Evolutionary conservation across 2,888 invertebrate species (phyloP).

Genomic region (Maniola hyperantus): DNA sequence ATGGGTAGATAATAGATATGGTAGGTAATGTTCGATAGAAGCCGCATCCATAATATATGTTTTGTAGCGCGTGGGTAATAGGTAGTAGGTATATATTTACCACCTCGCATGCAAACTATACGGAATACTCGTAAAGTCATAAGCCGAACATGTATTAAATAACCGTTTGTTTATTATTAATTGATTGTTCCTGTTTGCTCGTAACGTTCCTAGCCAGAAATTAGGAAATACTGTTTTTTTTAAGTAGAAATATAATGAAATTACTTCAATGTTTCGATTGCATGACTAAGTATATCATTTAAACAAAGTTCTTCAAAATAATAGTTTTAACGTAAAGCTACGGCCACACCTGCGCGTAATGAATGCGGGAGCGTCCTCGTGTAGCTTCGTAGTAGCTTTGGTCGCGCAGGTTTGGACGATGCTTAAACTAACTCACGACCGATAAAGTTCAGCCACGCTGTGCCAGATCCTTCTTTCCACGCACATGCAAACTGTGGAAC

Average conservation of each 20-base stretch:
- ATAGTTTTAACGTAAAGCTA: too few relatives aligned
- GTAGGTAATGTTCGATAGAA: not conserved
- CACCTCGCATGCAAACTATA: constrained; percentile 43
- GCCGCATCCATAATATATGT: constrained; percentile 34
- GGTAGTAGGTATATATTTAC: not conserved
- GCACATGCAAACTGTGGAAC: too few relatives aligned
- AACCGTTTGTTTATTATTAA: constrained; percentile 40
- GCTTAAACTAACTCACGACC: too few relatives aligned
- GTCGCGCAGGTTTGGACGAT: too few relatives aligned
- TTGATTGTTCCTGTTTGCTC: constrained; percentile 35
- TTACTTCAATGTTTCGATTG: constrained; percentile 7
- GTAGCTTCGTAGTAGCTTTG: too few relatives aligned
- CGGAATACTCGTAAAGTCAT: constrained; percentile 37
- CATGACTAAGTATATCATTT: constrained; percentile 8
- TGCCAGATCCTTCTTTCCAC: too few relatives aligned
- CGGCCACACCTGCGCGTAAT: too few relatives aligned
- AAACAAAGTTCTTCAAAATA: not conserved
- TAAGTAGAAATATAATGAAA: constrained; percentile 7
- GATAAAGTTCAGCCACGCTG: too few relatives aligned
- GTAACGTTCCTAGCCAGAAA: constrained; percentile 12
- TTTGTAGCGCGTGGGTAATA: constrained; percentile 1
- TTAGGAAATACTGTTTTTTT: constrained; percentile 18
- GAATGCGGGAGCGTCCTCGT: too few relatives aligned
- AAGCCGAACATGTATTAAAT: constrained; percentile 37
- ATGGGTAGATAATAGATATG: too few relatives aligned